Conservation (phyloP, 92 coral and sea anemone species). For the Actinostola sp. region DNA sequence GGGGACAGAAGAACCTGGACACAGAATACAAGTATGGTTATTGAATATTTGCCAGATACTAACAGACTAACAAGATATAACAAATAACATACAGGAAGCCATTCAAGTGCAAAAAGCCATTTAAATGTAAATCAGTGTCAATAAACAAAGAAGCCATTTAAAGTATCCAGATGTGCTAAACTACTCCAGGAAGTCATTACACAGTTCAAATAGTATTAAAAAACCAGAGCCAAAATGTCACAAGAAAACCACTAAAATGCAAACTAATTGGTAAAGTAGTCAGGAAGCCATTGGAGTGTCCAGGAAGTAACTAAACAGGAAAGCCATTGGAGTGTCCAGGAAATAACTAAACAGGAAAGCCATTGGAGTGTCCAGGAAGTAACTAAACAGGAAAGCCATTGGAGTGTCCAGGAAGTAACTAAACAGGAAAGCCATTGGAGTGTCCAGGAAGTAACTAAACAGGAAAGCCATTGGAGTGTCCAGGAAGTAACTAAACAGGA, state of each 20-base stretch:
- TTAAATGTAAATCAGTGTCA: neutral
- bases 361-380: too few relatives aligned
- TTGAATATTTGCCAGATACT: neutral
- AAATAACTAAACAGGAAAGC: too few relatives aligned
- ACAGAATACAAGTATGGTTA: neutral
- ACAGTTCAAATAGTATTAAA: neutral
- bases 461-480: too few relatives aligned
- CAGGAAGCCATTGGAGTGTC: neutral
- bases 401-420: too few relatives aligned
- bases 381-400: too few relatives aligned
- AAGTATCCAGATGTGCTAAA: neutral
- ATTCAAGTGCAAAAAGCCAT: slow-evolving; percentile 4
- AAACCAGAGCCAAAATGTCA: neutral
- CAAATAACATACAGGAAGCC: neutral
- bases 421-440: too few relatives aligned
- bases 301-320: neutral
- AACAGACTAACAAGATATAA: neutral
- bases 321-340: neutral
- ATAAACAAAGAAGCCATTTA: neutral
- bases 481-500: neutral
- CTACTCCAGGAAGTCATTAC: neutral
- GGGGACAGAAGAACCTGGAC: slow-evolving; percentile 95
- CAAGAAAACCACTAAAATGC: neutral
- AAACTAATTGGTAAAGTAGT: neutral
- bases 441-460: too few relatives aligned